These are phyloP conservation scores for Melinopterus prodromus DNA, from an alignment of 2,888 invertebrate species.

Conservation along the genomic window DNA sequence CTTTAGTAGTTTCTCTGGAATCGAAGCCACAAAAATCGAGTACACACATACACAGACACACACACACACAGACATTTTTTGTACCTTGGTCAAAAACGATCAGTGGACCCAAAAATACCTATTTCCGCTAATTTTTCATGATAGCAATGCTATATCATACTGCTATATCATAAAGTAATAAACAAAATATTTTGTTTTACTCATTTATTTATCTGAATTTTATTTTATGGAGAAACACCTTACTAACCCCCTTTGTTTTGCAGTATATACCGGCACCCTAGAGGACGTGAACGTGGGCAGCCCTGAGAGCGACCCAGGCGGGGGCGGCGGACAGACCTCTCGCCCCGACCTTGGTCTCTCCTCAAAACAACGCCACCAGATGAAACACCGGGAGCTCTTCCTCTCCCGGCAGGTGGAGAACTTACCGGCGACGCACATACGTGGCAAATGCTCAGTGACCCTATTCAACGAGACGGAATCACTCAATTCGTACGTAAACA, in stretches of 20 bases:
- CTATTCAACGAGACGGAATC: constrained; percentile 99
- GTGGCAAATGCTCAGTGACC: constrained; percentile 99
- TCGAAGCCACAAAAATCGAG: too few species aligned
- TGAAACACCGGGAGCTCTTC: constrained; percentile 98
- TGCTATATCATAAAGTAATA: too few species aligned
- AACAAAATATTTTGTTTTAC: too few species aligned
- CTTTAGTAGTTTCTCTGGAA: too few species aligned
- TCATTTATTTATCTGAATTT: too few species aligned
- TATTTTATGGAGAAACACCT: too few species aligned
- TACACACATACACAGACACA: too few species aligned
- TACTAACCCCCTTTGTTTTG: constrained; percentile 25
- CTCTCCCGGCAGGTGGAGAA: constrained; percentile 98
- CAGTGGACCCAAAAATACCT: too few species aligned
- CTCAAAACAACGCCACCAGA: constrained; percentile 91
- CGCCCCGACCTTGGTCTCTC: constrained; percentile 64
- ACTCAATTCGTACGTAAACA: constrained; percentile 93
- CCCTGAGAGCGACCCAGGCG: constrained; percentile 43
- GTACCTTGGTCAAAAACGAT: too few species aligned
- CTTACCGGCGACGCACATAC: constrained; percentile 97
- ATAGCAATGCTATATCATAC: too few species aligned
- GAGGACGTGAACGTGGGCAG: constrained; percentile 54
- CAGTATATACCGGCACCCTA: constrained; percentile 56
- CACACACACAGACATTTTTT: too few species aligned
- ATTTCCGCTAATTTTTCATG: too few species aligned
- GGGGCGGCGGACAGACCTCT: constrained; percentile 31